Conservation (phyloP, 2,797 vertebrate genomes). For the Lepus oiostolus region DNA sequence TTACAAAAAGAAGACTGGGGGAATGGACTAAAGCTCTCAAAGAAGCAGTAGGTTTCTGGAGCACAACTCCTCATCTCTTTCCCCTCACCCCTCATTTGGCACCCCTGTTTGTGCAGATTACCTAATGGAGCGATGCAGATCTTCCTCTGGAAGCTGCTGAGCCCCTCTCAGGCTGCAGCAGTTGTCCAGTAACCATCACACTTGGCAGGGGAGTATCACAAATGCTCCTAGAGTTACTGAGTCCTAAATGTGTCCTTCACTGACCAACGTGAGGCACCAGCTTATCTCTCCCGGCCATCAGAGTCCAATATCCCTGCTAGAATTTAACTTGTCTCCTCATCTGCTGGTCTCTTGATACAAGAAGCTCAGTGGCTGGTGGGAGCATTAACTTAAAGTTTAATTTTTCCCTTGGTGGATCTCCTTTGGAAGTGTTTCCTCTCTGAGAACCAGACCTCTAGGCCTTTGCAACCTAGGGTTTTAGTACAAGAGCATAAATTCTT, state of each 20-base stretch:
- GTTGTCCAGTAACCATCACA: neutral
- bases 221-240: neutral
- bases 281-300: neutral
- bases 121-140: neutral
- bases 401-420: neutral
- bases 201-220: neutral
- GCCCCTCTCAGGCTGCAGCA: neutral
- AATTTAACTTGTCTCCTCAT: neutral
- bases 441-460: neutral
- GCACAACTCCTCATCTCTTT: neutral
- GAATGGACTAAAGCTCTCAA: neutral
- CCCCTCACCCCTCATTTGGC: neutral
- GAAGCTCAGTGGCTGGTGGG: neutral
- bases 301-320: neutral
- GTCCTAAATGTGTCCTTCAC: neutral
- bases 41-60: neutral
- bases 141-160: neutral
- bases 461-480: neutral
- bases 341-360: constrained; percentile 2
- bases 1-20: neutral
- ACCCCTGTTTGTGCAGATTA: neutral
- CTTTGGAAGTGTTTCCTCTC: neutral
- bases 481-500: neutral
- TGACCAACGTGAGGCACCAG: neutral
- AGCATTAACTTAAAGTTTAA: neutral